Conservation (phyloP, 2,113 vertebrate species). For the Cardinalis cardinalis region DNA sequence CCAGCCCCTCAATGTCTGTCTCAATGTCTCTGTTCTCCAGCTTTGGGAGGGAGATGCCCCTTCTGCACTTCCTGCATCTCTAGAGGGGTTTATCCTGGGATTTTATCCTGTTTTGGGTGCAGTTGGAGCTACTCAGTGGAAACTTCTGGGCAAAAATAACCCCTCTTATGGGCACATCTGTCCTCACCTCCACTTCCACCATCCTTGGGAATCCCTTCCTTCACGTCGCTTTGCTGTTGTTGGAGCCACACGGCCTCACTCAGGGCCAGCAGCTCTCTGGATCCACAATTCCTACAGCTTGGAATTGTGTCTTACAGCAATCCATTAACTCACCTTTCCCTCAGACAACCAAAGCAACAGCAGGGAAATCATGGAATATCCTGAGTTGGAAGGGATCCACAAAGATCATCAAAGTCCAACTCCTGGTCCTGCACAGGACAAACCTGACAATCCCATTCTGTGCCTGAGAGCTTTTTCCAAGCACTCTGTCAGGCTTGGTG, state of each 20-base stretch:
- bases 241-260: neutral
- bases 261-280: neutral
- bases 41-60: neutral
- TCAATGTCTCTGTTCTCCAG: neutral
- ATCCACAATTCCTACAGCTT: neutral
- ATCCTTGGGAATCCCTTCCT: neutral
- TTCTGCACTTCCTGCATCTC: neutral
- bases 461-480: neutral
- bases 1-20: too few relatives aligned
- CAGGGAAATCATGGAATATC: neutral
- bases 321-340: neutral
- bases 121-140: neutral
- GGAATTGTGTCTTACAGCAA: neutral
- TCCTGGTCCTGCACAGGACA: neutral
- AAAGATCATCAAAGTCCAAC: rapidly evolving
- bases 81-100: neutral
- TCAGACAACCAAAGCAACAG: neutral
- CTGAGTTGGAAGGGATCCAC: neutral
- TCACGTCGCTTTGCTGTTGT: rapidly evolving
- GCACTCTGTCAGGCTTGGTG: neutral
- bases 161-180: neutral
- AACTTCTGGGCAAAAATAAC: neutral
- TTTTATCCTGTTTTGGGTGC: neutral
- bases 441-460: neutral
- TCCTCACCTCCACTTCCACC: neutral